These are phyloP conservation scores for Matsumurasca onukii DNA, from an alignment of 1,140 invertebrate species.

Conservation along the genomic window DNA sequence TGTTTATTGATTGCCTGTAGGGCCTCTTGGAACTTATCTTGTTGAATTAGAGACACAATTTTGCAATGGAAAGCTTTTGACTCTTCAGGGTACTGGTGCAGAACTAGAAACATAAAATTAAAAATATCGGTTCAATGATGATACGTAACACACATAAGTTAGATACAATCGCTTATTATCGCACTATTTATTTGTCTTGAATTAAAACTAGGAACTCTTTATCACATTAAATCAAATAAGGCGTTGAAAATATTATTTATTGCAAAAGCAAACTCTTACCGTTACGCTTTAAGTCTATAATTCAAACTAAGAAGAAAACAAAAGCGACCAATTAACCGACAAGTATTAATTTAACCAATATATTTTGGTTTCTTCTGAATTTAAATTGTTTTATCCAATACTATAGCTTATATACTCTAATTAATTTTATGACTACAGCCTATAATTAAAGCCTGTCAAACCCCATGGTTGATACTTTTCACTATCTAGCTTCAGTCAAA, in stretches of 20 bases:
- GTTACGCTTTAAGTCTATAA: neutral
- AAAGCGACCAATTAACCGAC: no score
- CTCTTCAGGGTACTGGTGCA: conserved; percentile 78
- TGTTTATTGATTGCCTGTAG: conserved; percentile 73
- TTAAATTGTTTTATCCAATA: no score
- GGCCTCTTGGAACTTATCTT: conserved; percentile 88
- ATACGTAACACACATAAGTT: neutral
- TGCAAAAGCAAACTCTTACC: neutral
- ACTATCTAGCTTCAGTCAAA: no score
- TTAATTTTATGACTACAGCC: no score
- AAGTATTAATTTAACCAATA: no score
- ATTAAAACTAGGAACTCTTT: neutral
- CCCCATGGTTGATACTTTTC: no score
- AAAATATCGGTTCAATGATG: neutral
- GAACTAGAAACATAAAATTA: conserved; percentile 57
- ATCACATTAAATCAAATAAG: neutral
- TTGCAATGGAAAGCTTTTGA: conserved; percentile 86
- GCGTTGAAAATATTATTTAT: neutral
- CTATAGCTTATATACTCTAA: no score
- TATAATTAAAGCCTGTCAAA: no score
- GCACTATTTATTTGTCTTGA: neutral
- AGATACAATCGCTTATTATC: neutral
- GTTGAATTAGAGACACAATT: conserved; percentile 84
- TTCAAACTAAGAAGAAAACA: no score
- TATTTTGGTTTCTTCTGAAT: no score